Base-by-base conservation (phyloP, 2,113 vertebrate genomes). In the Pyxicephalus adspersus region DNA sequence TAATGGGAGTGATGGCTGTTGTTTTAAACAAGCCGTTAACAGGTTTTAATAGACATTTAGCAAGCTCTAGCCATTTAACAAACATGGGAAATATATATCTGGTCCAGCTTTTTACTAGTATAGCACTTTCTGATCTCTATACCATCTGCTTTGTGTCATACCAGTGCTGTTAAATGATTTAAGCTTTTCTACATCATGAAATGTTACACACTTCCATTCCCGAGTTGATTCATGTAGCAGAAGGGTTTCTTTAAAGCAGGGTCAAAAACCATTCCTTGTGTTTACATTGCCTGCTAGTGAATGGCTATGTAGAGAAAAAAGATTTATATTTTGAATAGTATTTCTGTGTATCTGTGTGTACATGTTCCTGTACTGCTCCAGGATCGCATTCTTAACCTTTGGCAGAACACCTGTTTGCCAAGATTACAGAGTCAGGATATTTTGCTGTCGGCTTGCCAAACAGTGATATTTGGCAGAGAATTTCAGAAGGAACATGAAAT, bases 391-490 rank as follows among this genome's bases (percentile, higher is more conserved):
- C 67, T 52, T 74, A 74, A 75, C 80, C 60, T 60, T 74, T 81
- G 80, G 61, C 61, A 81, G 23, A 75, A 75, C 80, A 81, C 80
- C 80, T 81, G 80, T 81, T 75, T 81, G 72, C 71, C 80, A 65
- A 81, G 80, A 81, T 81, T 81, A 81, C 71, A 57, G 45, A 65
- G 71, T 75, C 79, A 65, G 52, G 80, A 81, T 71, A 81, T 81
- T 81, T 74, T 74, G 52, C 38, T 75, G 80, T 81, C 80, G 61
- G 25, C 28, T 58, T 55, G 80, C 80, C 80, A 81, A 75, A 75
- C 16, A 57, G 45, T 66, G 70, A 65, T 75, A 34, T 75, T 75
- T 75, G 80, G 80, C 80, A 65, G 80, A 50, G 11, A 63, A 64
- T 81, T 73, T 63, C n/a, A 64, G 19, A 38, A 58, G 29, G 25